phyloP scores from a whole-genome alignment of 1,140 invertebrate species.

The Augochlora pura region DNA sequence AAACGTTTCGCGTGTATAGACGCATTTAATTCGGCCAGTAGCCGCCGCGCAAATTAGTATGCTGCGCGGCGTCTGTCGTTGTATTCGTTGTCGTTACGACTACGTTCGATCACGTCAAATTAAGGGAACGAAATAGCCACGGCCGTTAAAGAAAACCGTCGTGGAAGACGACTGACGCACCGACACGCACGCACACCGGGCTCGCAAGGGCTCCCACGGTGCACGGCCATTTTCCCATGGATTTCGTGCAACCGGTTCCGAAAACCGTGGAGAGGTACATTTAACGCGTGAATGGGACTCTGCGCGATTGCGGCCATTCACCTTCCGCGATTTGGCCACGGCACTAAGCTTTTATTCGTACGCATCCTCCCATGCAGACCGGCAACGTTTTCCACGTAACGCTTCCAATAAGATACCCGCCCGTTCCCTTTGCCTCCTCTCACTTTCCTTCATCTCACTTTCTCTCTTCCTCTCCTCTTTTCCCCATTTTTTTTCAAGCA shows the following conservation, averaged over 20 bases:
- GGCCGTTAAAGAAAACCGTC: conserved; percentile 10
- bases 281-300: conserved; percentile 55
- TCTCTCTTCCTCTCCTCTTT: neutral
- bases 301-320: conserved; percentile 49
- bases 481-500: neutral
- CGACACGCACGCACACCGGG: neutral
- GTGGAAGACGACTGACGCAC: neutral
- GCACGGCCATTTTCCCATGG: conserved; percentile 57
- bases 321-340: conserved; percentile 41
- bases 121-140: conserved; percentile 18
- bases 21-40: conserved; percentile 16
- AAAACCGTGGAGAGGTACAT: conserved; percentile 52
- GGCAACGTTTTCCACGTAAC: conserved; percentile 9
- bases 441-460: neutral
- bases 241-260: conserved; percentile 59
- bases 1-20: conserved; percentile 31
- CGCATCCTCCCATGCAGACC: neutral
- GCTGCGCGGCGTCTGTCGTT: conserved; percentile 1
- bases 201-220: conserved; percentile 40
- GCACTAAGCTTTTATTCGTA: conserved; percentile 25
- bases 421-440: neutral
- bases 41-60: conserved; percentile 29
- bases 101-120: conserved; percentile 28
- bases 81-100: conserved; percentile 18
- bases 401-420: neutral